Base-by-base conservation (phyloP, 2,113 vertebrate genomes). In the Gymnogyps californianus region DNA sequence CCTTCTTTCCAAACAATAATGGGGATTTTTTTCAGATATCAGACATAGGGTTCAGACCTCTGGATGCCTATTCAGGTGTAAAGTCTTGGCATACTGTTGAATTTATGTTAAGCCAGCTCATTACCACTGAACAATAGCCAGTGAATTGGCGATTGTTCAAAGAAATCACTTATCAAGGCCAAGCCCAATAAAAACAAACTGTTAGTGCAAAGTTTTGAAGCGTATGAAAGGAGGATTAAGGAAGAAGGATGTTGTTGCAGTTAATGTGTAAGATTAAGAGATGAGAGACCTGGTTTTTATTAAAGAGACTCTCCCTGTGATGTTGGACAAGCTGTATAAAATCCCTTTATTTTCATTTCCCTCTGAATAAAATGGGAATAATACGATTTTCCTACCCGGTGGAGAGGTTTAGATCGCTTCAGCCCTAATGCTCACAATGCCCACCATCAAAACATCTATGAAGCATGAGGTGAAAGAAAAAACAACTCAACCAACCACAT, bases 141-240 rank as follows among this genome's bases (percentile, higher is more conserved):
- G 7, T 44, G 46, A 89, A 87, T 85, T 96, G 96, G 95, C 90
- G 67, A 7, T 70, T 85, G 84, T 92, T 95, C 90, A 94, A 93
- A 96, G 87, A 93, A 96, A 79, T 90, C 78, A 61, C 85, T 95
- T 93, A 95, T 79, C 94, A 66, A 76, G 77, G 87, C 89, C 49
- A 54, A 52, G 47, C 51, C 78, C 69, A 79, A 66, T 52, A 85
- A 89, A 95, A 96, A 38, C 74, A 91, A 93, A 91, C 78, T 34
- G 47, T 47, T 89, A 89, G 34, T 20, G 58, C 66, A 57, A 77
- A 88, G 93, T 97, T 95, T 82, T 79, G 85, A 79, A 91, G 57
- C 3, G 24, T 21, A 34, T 76, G 83, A 92, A 88, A 82, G 71
- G 46, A 93, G 57, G 69, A 92, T 92, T 86, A 81, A 85, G 84